Percentiles rank a stretch among this genome's conserved stretches.
These are phyloP conservation scores for Eleginops maclovinus DNA, from an alignment of 2,113 vertebrate genomes.

Conservation along the genomic window DNA sequence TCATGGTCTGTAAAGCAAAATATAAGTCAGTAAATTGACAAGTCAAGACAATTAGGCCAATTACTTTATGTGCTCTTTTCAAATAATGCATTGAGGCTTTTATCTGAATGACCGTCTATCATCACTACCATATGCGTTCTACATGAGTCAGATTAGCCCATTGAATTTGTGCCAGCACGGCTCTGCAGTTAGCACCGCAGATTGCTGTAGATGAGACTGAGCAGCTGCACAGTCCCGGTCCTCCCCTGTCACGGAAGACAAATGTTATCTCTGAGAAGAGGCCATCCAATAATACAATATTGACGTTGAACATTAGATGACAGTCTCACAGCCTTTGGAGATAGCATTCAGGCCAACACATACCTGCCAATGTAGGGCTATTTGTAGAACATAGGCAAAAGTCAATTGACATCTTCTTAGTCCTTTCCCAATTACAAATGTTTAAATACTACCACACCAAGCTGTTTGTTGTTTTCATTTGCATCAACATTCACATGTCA, in stretches of 20 bases:
- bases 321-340: background rate
- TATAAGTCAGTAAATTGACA: constrained; percentile 23
- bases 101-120: constrained; percentile 38
- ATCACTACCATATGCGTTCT: constrained; percentile 49
- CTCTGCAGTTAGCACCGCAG: constrained; percentile 36
- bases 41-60: constrained; percentile 43
- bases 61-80: constrained; percentile 39
- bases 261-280: constrained; percentile 5
- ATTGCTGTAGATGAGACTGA: constrained; percentile 13
- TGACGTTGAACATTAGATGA: background rate
- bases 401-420: background rate
- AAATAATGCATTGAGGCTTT: constrained; percentile 47
- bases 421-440: background rate
- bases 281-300: background rate
- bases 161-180: constrained; percentile 40
- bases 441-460: background rate
- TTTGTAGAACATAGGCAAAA: background rate
- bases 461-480: background rate
- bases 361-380: too few species aligned
- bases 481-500: background rate
- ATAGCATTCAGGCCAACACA: background rate
- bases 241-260: background rate
- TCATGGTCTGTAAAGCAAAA: constrained; percentile 10
- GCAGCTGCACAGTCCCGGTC: background rate
- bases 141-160: constrained; percentile 43